phyloP scores from a whole-genome alignment of 2,888 invertebrate genomes.

The Meghimatium bilineatum region DNA sequence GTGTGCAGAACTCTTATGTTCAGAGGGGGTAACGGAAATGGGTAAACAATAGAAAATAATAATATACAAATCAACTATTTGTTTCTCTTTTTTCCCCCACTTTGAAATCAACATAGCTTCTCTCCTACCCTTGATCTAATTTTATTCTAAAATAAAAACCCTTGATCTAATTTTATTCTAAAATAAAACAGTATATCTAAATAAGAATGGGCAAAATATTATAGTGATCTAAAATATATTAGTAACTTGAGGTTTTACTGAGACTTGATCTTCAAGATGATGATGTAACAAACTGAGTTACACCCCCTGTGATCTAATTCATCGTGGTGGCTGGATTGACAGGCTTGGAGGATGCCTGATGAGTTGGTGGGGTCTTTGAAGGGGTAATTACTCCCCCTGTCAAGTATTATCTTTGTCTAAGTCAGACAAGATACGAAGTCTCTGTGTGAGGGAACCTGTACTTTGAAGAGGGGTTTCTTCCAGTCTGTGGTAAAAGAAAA shows the following conservation, averaged over 20 bases:
- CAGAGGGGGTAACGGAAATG: too few species aligned
- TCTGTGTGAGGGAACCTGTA: constrained; percentile 6
- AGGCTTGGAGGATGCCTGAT: neutral
- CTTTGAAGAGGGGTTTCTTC: constrained; percentile 6
- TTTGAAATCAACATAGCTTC: too few species aligned
- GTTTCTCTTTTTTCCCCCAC: too few species aligned
- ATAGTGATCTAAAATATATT: neutral
- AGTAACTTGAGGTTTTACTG: neutral
- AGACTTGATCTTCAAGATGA: neutral
- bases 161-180: neutral
- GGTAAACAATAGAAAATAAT: too few species aligned
- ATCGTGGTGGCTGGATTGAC: neutral
- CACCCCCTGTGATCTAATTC: neutral
- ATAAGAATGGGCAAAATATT: too few species aligned
- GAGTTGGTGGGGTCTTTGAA: neutral
- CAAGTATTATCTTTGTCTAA: neutral
- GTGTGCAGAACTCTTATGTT: too few species aligned
- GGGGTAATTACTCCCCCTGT: neutral
- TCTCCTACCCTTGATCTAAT: too few species aligned
- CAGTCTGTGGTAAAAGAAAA: neutral
- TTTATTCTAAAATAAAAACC: too few species aligned
- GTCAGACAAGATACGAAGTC: neutral
- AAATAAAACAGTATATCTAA: too few species aligned
- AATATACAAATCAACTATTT: too few species aligned
- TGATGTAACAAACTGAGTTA: neutral